These are phyloP conservation scores for Glyphotaelius pellucidus DNA, from an alignment of 2,888 invertebrate species.

Conservation along the genomic window DNA sequence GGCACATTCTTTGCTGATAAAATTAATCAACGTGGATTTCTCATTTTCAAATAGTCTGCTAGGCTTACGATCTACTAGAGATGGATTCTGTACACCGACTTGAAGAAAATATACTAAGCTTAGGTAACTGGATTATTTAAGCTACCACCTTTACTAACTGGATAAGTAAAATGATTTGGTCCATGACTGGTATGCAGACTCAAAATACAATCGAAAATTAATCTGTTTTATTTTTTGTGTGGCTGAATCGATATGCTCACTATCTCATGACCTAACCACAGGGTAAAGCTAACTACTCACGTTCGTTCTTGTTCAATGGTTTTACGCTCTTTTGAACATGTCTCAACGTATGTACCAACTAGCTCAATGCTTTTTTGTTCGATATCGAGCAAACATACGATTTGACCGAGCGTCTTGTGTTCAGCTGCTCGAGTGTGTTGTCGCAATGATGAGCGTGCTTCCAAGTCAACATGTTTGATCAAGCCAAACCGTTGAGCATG, in stretches of 20 bases:
- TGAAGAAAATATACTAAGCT: background rate
- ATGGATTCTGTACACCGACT: background rate
- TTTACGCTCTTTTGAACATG: no score
- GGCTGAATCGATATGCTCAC: no score
- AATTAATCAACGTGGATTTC: background rate
- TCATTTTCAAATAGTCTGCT: constrained; percentile 2
- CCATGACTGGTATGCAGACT: background rate
- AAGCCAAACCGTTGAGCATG: no score
- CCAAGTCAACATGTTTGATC: no score
- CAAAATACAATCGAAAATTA: background rate
- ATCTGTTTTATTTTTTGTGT: background rate
- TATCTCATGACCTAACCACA: background rate
- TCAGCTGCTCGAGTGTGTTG: no score
- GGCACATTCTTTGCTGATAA: background rate
- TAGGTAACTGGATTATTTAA: constrained; percentile 2
- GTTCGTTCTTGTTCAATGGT: no score
- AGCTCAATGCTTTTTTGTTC: no score
- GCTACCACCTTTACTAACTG: background rate
- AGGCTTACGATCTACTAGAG: background rate
- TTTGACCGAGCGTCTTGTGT: no score
- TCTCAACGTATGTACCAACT: no score
- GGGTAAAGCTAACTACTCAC: no score
- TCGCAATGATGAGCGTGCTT: no score
- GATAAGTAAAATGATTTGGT: background rate
- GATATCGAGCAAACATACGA: no score